Conservation (phyloP, 2,113 vertebrate genomes). For the Callocephalon fimbriatum region DNA sequence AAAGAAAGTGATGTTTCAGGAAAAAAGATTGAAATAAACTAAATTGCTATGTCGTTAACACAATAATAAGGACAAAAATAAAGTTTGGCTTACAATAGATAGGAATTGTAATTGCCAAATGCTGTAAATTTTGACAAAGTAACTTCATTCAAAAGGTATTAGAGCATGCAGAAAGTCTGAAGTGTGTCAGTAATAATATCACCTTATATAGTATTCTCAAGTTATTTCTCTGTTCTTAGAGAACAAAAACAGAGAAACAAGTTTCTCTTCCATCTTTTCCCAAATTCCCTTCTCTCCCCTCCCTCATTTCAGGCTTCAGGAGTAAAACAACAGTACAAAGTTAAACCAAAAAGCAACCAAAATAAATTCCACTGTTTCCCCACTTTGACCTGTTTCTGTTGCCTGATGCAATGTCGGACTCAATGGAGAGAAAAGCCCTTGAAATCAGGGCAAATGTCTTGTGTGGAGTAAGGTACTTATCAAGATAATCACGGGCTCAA, state of each 20-base stretch:
- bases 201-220: conserved; percentile 20
- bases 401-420: background rate
- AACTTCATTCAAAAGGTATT: background rate
- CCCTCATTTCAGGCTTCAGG: background rate
- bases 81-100: background rate
- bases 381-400: background rate
- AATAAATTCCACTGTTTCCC: background rate
- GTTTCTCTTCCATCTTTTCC: background rate
- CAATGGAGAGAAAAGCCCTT: background rate
- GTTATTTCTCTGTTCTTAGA: background rate
- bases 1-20: background rate
- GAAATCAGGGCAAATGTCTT: background rate
- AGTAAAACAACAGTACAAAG: background rate
- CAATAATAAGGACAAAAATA: conserved; percentile 24
- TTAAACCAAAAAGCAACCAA: background rate
- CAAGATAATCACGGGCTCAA: background rate
- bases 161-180: background rate
- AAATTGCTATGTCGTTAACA: background rate
- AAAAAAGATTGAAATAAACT: background rate
- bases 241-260: background rate
- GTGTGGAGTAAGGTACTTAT: background rate
- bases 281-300: background rate
- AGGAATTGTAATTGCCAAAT: conserved; percentile 10
- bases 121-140: background rate
- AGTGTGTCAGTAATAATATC: background rate